A percentile compares a stretch with the other conserved stretches of the same genome.
Conservation (phyloP, 2,113 vertebrate genomes). For the Bolborhynchus lineola region DNA sequence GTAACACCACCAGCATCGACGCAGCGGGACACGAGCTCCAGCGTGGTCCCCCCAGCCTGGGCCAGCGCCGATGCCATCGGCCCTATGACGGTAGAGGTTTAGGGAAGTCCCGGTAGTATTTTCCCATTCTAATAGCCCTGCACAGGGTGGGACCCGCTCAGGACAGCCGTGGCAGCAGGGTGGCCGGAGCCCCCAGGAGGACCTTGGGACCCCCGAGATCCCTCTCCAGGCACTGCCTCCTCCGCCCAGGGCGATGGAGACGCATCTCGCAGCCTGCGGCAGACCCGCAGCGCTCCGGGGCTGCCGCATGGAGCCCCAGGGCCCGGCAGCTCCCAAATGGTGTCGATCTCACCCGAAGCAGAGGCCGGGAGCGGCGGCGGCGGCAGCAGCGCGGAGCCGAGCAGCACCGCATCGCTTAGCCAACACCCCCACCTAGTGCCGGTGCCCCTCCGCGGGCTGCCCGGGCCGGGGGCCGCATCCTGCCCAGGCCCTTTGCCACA, state of each 20-base stretch:
- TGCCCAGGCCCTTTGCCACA: accelerated
- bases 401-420: constrained; percentile 6
- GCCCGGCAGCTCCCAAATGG: accelerated
- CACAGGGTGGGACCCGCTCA: accelerated
- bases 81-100: not conserved
- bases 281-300: no score
- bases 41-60: not conserved
- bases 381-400: not conserved
- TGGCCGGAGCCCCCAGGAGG: not conserved
- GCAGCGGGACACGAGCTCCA: not conserved
- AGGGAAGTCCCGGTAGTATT: accelerated
- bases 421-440: constrained; percentile 57
- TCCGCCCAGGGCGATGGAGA: not conserved
- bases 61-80: accelerated
- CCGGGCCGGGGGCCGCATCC: not conserved
- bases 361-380: not conserved
- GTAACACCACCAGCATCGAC: not conserved
- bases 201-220: not conserved
- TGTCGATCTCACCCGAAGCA: not conserved
- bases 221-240: accelerated
- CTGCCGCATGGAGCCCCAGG: not conserved
- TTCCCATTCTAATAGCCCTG: no score
- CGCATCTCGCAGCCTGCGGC: accelerated
- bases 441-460: not conserved
- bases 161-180: accelerated